Base-by-base conservation (phyloP, 2,797 vertebrate species). In the Sebastolobus altivelis region DNA sequence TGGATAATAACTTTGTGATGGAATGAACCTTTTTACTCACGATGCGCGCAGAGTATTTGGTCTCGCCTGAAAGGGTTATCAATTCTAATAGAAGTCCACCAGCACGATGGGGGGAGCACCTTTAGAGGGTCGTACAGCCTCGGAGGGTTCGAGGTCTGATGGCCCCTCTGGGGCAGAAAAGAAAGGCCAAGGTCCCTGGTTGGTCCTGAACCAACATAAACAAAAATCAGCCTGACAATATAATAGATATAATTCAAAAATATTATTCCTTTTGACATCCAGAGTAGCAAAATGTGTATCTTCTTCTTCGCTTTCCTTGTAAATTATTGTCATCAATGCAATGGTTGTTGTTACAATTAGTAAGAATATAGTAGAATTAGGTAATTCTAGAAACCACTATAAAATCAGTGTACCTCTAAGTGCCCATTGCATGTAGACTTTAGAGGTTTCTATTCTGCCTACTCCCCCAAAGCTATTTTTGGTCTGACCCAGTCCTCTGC, bases 1-100 rank as follows among this genome's bases (percentile, higher is more conserved):
- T 90, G 95, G 96, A 95, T 99, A 98, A 98, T 99, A 97, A 97
- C 97, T 97, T 96, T 96, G 96, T 96, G 96, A 96, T 97, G 95
- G 97, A 98, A 97, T 96, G 96, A 96, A 96, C 95, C 96, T 96
- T 92, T 90, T 93, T 93, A 87, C 93, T 92, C 92, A 87, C 83
- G 61, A 73, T 76, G 76, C 77, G 85, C 91, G 86, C 56, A 9
- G 73, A 87, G 85, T 88, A 89, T 95, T 90, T 87, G 88, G 90
- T 91, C 88, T 81, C 77, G 72, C 71, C 88, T 93, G 85, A 92
- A 83, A 91, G 89, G 90, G 92, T 94, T 93, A 95, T 96, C 92
- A 93, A 94, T 95, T 96, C 90, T 95, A 94, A 94, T 94, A 91
- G 75, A 91, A 65, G 86, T 87, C 84, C 80, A 54, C 70, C 43